A percentile compares a stretch with the other conserved stretches of the same genome.
These are phyloP conservation scores for Atethmia centrago DNA, from an alignment of 2,888 invertebrate genomes.

Conservation along the genomic window DNA sequence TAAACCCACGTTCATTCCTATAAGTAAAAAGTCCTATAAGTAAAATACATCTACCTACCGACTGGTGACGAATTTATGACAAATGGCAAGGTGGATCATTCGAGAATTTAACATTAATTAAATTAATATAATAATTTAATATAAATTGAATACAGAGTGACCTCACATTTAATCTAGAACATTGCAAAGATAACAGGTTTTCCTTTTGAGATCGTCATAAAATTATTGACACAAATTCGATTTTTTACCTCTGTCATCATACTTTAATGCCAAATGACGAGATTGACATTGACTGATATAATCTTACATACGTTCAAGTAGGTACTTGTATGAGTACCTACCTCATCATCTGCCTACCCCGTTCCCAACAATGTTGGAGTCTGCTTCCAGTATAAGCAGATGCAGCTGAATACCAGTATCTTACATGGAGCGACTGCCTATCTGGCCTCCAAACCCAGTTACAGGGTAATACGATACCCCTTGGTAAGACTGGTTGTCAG, in stretches of 20 bases:
- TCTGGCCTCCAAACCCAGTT: neutral
- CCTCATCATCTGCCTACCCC: neutral
- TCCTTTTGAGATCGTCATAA: neutral
- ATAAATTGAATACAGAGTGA: neutral
- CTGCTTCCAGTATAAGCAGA: neutral
- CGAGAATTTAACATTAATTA: slow-evolving; percentile 6
- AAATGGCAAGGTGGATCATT: neutral
- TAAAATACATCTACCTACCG: neutral
- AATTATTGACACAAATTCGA: neutral
- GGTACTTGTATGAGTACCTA: neutral
- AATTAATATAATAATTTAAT: no score
- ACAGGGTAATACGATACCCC: neutral
- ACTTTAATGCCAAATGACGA: neutral
- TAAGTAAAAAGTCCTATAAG: neutral
- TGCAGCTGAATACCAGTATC: neutral
- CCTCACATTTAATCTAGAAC: slow-evolving; percentile 29
- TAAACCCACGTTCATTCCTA: no score
- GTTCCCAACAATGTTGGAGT: neutral
- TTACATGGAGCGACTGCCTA: neutral
- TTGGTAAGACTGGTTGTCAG: neutral
- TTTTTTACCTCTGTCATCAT: neutral
- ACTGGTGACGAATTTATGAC: neutral
- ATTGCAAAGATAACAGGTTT: slow-evolving; percentile 28
- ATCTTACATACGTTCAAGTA: slow-evolving; percentile 2
- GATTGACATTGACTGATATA: slow-evolving; percentile 9